Base-by-base conservation (phyloP, 1,140 invertebrate species). In the Habropoda laboriosa region DNA sequence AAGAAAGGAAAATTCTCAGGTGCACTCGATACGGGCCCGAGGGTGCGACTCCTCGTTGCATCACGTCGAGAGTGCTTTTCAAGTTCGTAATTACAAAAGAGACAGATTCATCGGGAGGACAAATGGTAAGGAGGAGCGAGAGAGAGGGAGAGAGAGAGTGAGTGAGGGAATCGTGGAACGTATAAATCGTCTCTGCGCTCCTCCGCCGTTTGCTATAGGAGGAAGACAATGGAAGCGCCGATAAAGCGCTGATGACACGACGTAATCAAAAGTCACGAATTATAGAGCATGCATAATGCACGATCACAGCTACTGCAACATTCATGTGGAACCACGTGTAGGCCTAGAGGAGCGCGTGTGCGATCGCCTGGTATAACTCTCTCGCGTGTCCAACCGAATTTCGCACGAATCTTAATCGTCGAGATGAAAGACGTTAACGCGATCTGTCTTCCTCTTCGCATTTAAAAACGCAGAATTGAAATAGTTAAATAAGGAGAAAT, bases 261-360 rank as follows among this genome's bases (percentile, higher is more conserved):
- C 86, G 84, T 87, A 87, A 90, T 89, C 87, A 87, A 87, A 88
- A 90, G 88, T 89, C 87, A 89, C 85, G 86, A 91, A 91, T 91
- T 89, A 91, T 86, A 83, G 75, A 21, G 27, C 78, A 86, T 89
- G 86, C 85, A 89, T 91, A 85, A 91, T 90, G 81, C 79, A 91
- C 83, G 76, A 83, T 61, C 74, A 60, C 40, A 24, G 70, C 86
- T 85, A 76, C 77, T 87, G 83, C 81, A 89, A 87, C 83, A 84
- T 89, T 88, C 86, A 82, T 87, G 81, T 61, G 76, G 80, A 70
- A 45, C 72, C 66, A 67, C 63, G 58, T 64, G 27, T n/a, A n/a
- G n/a, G n/a, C n/a, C n/a, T n/a, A n/a, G n/a, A n/a, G n/a, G n/a
- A n/a, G n/a, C n/a, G n/a, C n/a, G n/a, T n/a, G n/a, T n/a, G n/a